These are phyloP conservation scores for Muschampia staudingeri DNA, from an alignment of 2,888 invertebrate species.

Conservation along the genomic window DNA sequence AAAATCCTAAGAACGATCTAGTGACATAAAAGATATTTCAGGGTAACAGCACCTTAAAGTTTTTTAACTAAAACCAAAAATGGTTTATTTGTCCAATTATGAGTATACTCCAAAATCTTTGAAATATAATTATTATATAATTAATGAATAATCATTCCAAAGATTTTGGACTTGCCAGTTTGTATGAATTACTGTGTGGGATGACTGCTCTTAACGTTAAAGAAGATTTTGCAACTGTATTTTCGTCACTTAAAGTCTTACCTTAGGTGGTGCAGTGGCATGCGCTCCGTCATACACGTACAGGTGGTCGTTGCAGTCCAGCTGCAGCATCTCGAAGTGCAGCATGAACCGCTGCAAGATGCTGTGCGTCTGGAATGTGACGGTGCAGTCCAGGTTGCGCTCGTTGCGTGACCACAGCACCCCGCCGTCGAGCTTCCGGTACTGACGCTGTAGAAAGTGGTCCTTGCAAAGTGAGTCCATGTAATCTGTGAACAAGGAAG, in stretches of 20 bases:
- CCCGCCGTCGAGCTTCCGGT: constrained; percentile 98
- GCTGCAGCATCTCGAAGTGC: constrained; percentile 97
- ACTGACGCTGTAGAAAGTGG: constrained; percentile 97
- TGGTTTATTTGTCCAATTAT: too few species aligned
- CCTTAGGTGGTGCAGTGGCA: constrained; percentile 97
- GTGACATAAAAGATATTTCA: background rate
- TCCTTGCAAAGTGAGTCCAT: constrained; percentile 98
- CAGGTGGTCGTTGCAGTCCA: constrained; percentile 98
- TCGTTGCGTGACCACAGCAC: constrained; percentile 98
- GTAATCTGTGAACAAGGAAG: constrained; percentile 93
- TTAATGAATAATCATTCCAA: too few species aligned
- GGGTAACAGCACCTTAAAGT: background rate
- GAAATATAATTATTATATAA: too few species aligned
- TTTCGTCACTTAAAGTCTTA: constrained; percentile 79
- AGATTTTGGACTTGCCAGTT: too few species aligned
- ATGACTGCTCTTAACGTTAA: too few species aligned
- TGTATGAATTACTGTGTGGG: too few species aligned
- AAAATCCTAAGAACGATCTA: constrained; percentile 17
- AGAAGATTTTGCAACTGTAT: too few species aligned
- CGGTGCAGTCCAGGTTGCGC: constrained; percentile 97
- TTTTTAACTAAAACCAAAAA: too few species aligned
- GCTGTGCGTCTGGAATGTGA: constrained; percentile 98
- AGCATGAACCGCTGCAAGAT: constrained; percentile 98
- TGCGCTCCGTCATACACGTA: constrained; percentile 98
- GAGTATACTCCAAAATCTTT: too few species aligned